These are phyloP conservation scores for mouse (Mus musculus) DNA, from an alignment of 2,113 vertebrate genomes.

Conservation along the genomic window DNA sequence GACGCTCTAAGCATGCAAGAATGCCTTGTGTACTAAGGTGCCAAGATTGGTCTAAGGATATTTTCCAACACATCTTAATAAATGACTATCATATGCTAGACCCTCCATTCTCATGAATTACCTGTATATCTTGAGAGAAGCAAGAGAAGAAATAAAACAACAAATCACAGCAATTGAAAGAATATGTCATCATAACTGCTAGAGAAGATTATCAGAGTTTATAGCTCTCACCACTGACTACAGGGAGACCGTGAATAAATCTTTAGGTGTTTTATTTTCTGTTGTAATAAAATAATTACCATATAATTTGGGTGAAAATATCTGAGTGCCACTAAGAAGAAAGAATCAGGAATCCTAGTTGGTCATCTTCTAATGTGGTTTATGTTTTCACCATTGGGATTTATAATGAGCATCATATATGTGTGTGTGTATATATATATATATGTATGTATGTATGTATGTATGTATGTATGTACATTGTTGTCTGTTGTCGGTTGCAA, in stretches of 20 bases:
- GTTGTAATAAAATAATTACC: not conserved
- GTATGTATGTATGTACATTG: too few relatives aligned
- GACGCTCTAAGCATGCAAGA: not conserved
- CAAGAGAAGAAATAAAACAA: not conserved
- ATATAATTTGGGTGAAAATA: not conserved
- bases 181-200: not conserved
- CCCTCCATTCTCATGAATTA: not conserved
- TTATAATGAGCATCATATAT: not conserved
- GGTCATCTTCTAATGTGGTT: not conserved
- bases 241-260: not conserved
- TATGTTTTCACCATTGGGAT: not conserved
- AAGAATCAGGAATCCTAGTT: not conserved
- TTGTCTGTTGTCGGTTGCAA: not conserved
- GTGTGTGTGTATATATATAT: too few relatives aligned
- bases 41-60: not conserved
- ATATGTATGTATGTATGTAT: too few relatives aligned
- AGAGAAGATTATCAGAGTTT: not conserved
- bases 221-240: not conserved
- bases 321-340: not conserved
- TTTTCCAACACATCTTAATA: not conserved
- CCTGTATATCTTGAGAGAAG: not conserved
- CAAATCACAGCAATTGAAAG: not conserved
- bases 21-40: not conserved
- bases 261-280: not conserved
- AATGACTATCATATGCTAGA: not conserved